phyloP scores from a whole-genome alignment of 2,797 vertebrate species.

The Sebastes taczanowskii region DNA sequence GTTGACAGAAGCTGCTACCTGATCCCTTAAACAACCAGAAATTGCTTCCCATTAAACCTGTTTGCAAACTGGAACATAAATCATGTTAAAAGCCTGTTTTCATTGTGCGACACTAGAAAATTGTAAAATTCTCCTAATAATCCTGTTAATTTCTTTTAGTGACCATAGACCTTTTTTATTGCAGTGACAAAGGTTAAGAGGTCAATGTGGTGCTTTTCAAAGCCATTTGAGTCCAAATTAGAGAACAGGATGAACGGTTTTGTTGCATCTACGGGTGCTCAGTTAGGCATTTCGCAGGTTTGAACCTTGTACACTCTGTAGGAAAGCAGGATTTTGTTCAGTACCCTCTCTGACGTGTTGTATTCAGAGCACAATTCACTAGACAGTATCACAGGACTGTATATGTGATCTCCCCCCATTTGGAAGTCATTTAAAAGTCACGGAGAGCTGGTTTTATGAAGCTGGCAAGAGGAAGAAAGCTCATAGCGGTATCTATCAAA shows the following conservation, averaged over 20 bases:
- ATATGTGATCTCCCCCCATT: constrained; percentile 1
- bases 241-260: constrained; percentile 29
- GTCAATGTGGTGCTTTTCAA: constrained; percentile 11
- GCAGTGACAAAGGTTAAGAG: not conserved
- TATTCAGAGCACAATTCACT: not conserved
- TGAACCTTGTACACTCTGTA: not conserved
- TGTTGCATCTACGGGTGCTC: not conserved
- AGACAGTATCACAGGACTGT: not conserved
- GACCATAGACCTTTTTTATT: constrained; percentile 15
- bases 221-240: not conserved
- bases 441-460: constrained; percentile 6
- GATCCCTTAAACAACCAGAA: constrained; percentile 7
- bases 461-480: not conserved
- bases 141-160: not conserved
- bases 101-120: not conserved
- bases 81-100: not conserved
- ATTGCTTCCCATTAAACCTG: not conserved
- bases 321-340: constrained; percentile 4
- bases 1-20: not conserved
- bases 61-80: not conserved
- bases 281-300: not conserved
- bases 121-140: not conserved
- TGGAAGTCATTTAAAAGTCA: constrained; percentile 2
- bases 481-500: not conserved
- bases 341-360: not conserved